These are phyloP conservation scores for Exephanes ischioxanthus DNA, from an alignment of 2,888 invertebrate genomes.

Conservation along the genomic window DNA sequence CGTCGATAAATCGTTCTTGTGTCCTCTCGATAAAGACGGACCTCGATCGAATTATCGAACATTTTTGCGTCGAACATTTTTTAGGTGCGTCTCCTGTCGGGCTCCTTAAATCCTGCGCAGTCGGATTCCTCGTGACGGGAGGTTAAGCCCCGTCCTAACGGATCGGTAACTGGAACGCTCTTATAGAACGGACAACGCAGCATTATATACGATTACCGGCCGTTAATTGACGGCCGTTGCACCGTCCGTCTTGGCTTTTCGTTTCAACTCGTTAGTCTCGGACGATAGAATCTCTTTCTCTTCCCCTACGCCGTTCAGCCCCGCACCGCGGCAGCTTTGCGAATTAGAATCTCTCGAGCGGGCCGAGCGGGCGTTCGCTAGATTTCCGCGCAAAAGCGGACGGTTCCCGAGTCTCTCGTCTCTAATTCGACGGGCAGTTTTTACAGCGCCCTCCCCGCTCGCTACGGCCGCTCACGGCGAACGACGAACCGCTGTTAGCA, in stretches of 20 bases:
- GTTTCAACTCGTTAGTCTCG: constrained; percentile 72
- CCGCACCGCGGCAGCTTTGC: neutral
- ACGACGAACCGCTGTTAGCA: constrained; percentile 26
- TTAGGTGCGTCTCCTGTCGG: too few species aligned
- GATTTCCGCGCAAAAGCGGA: neutral
- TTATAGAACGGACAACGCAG: constrained; percentile 42
- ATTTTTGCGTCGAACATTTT: too few species aligned
- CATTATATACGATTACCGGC: constrained; percentile 75
- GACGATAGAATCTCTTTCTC: constrained; percentile 69
- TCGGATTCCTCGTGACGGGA: too few species aligned
- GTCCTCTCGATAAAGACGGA: too few species aligned
- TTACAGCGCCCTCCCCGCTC: neutral
- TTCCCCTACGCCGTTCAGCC: neutral
- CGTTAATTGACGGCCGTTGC: constrained; percentile 72
- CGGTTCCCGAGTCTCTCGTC: neutral
- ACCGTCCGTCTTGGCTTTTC: constrained; percentile 28
- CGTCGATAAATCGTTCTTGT: too few species aligned
- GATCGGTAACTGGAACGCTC: neutral
- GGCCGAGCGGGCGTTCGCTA: constrained; percentile 8
- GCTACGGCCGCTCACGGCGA: constrained; percentile 19
- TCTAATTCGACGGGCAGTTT: neutral
- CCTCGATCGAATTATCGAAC: too few species aligned
- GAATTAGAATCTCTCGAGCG: constrained; percentile 36
- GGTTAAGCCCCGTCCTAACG: neutral
- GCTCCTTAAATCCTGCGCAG: too few species aligned